A percentile compares a stretch with the other conserved stretches of the same genome.
Conservation (phyloP, 2,797 vertebrate genomes). For the Margarornis squamiger region DNA sequence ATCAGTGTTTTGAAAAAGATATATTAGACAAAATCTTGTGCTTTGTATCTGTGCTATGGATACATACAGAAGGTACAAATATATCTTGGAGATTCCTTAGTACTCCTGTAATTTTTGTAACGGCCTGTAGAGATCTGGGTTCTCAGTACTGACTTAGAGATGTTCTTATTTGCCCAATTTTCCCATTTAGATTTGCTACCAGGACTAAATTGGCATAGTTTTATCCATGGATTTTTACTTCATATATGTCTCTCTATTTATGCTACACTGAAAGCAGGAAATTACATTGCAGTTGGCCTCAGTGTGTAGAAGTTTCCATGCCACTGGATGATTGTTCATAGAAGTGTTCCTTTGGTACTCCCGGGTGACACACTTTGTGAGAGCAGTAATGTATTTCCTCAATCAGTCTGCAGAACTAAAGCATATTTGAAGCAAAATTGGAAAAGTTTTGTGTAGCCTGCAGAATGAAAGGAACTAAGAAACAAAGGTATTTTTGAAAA, state of each 20-base stretch:
- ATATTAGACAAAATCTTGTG: background rate
- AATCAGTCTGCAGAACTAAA: background rate
- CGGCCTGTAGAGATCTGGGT: background rate
- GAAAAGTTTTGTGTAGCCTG: background rate
- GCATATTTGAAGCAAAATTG: background rate
- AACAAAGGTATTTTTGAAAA: background rate
- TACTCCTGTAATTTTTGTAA: background rate
- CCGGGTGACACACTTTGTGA: background rate
- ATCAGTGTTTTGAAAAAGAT: background rate
- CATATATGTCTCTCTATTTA: background rate
- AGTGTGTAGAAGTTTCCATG: background rate
- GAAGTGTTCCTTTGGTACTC: background rate
- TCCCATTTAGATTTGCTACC: background rate
- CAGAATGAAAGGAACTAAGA: background rate
- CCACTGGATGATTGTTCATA: background rate
- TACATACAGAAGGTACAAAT: background rate
- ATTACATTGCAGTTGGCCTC: background rate
- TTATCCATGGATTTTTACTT: background rate
- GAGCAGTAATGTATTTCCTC: background rate
- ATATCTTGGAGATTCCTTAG: background rate
- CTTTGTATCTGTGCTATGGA: background rate
- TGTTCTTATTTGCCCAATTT: background rate
- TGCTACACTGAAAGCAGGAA: background rate
- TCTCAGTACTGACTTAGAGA: background rate
- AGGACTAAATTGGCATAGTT: background rate